Percentiles rank a stretch among this genome's conserved stretches.
phyloP scores from a whole-genome alignment of 2,113 vertebrate genomes.

The Lophura nycthemera region DNA sequence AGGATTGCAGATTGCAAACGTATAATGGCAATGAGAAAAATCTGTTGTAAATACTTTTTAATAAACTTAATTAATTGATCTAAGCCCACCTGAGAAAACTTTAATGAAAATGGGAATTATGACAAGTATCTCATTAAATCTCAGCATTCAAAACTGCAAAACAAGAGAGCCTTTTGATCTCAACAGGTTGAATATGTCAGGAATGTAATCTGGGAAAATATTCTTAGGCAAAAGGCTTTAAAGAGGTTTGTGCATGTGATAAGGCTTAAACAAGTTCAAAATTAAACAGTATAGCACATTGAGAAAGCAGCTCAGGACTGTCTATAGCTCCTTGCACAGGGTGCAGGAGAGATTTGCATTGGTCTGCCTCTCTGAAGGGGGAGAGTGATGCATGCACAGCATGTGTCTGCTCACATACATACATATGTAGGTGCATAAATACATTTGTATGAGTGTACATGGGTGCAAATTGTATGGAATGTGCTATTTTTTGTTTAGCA shows the following conservation, averaged over 20 bases:
- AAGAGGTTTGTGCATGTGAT: constrained; percentile 44
- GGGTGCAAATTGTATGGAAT: background rate
- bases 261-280: constrained; percentile 7
- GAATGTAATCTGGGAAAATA: constrained; percentile 55
- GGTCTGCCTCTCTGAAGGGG: background rate
- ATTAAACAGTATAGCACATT: constrained; percentile 23
- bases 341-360: background rate
- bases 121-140: background rate
- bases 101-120: constrained; percentile 18
- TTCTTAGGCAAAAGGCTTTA: constrained; percentile 32
- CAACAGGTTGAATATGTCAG: background rate
- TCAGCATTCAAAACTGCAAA: constrained; percentile 6
- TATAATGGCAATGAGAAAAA: constrained; percentile 11
- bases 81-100: constrained; percentile 33
- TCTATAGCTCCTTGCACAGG: background rate
- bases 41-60: background rate
- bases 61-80: constrained; percentile 22
- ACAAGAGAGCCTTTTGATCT: constrained; percentile 62
- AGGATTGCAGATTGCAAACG: background rate
- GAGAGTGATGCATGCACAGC: rapidly evolving
- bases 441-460: rapidly evolving
- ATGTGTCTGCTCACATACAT: background rate
- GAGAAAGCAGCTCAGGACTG: background rate
- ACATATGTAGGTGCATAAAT: too few species aligned
- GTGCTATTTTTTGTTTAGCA: background rate